Conservation (phyloP, 2,888 invertebrate species). For the Drosophila prolongata region DNA sequence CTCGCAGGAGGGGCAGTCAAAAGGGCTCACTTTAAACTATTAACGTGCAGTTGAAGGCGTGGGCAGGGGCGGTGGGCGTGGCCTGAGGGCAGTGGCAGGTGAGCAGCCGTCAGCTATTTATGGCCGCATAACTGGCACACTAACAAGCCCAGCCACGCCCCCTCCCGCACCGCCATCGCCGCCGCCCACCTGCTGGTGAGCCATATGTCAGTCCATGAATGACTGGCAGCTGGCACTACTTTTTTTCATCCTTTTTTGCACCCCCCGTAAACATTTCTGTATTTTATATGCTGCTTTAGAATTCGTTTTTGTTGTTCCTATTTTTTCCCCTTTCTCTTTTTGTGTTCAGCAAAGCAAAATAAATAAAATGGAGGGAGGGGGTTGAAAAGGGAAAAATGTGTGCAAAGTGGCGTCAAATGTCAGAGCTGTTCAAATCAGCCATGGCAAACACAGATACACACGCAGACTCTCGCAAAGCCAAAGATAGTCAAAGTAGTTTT, state of each 20-base stretch:
- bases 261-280: constrained; percentile 36
- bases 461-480: constrained; percentile 8
- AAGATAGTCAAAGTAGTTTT: constrained; percentile 42
- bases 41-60: constrained; percentile 51
- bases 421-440: constrained; percentile 71
- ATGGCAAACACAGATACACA: constrained; percentile 38
- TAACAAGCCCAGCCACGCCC: constrained; percentile 38
- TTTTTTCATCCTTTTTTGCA: constrained; percentile 4
- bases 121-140: constrained; percentile 72
- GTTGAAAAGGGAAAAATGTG: constrained; percentile 35
- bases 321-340: constrained; percentile 7
- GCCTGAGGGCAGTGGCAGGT: constrained; percentile 16
- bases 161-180: background rate
- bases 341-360: constrained; percentile 25
- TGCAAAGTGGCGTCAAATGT: constrained; percentile 76
- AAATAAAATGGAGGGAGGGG: constrained; percentile 21
- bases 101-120: constrained; percentile 65
- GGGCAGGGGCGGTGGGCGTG: background rate
- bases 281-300: constrained; percentile 34
- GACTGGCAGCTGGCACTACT: constrained; percentile 50
- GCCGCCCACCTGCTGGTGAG: constrained; percentile 22
- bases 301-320: constrained; percentile 27
- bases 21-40: constrained; percentile 71
- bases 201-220: constrained; percentile 70
- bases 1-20: constrained; percentile 43